phyloP scores from a whole-genome alignment of 2,888 invertebrate species.

The Smittia aterrima region DNA sequence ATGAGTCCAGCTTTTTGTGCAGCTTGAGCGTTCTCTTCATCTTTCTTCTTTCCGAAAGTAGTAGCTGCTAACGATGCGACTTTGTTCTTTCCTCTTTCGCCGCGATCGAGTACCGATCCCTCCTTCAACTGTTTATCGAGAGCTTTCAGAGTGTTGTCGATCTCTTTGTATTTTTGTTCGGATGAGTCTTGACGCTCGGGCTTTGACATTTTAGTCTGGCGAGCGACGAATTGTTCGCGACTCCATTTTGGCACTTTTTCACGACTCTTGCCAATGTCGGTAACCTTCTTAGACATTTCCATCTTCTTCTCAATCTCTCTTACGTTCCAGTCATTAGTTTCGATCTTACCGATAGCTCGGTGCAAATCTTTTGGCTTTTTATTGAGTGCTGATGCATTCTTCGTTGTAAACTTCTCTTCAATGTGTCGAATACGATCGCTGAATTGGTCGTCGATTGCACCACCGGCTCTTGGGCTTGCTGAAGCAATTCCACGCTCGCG shows the following conservation, averaged over 20 bases:
- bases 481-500: conserved; percentile 53
- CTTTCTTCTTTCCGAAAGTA: conserved; percentile 59
- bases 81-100: conserved; percentile 66
- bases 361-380: conserved; percentile 84
- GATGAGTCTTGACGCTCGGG: conserved; percentile 60
- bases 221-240: conserved; percentile 66
- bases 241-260: conserved; percentile 91
- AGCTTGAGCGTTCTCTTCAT: conserved; percentile 48
- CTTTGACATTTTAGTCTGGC: conserved; percentile 68
- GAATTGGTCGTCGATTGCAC: conserved; percentile 51
- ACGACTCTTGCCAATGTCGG: conserved; percentile 55
- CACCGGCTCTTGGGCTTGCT: conserved; percentile 48
- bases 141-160: conserved; percentile 69
- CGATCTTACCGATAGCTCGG: conserved; percentile 84
- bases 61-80: conserved; percentile 87
- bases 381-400: conserved; percentile 57
- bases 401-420: conserved; percentile 73
- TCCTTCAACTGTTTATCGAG: conserved; percentile 73
- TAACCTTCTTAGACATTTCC: conserved; percentile 56
- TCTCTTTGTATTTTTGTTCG: conserved; percentile 65
- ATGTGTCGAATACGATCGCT: conserved; percentile 64
- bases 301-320: conserved; percentile 88
- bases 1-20: conserved; percentile 60
- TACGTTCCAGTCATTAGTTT: conserved; percentile 87
- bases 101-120: conserved; percentile 67